These are phyloP conservation scores for Eospalax fontanierii DNA, from an alignment of 2,797 vertebrate species.

Conservation along the genomic window DNA sequence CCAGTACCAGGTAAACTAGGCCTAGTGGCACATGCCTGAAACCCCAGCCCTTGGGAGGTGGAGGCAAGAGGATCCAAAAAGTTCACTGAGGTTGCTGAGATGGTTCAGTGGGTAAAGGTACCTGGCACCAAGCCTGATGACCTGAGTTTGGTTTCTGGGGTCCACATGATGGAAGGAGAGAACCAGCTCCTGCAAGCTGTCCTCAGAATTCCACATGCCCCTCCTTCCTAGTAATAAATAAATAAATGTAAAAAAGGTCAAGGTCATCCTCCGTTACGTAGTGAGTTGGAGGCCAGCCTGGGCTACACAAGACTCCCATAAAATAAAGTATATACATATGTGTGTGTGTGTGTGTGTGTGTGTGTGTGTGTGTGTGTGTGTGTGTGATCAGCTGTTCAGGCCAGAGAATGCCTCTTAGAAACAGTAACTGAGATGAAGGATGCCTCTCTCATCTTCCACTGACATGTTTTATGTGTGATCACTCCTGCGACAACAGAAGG, in stretches of 20 bases:
- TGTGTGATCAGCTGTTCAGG: neutral
- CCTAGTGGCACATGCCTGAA: too few species aligned
- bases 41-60: too few species aligned
- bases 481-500: conserved; percentile 75
- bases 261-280: neutral
- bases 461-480: conserved; percentile 78
- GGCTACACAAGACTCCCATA: neutral
- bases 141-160: neutral
- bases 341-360: neutral
- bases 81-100: too few species aligned
- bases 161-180: neutral
- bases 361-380: too few species aligned
- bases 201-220: neutral
- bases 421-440: neutral
- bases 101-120: too few species aligned
- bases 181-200: neutral
- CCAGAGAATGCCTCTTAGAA: conserved; percentile 45
- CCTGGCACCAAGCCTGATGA: neutral
- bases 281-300: neutral
- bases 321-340: neutral
- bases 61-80: too few species aligned
- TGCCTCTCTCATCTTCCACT: neutral
- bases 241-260: neutral
- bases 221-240: neutral
- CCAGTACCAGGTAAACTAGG: too few species aligned